Conservation (phyloP, 1,140 invertebrate species). For the Penaeus indicus region DNA sequence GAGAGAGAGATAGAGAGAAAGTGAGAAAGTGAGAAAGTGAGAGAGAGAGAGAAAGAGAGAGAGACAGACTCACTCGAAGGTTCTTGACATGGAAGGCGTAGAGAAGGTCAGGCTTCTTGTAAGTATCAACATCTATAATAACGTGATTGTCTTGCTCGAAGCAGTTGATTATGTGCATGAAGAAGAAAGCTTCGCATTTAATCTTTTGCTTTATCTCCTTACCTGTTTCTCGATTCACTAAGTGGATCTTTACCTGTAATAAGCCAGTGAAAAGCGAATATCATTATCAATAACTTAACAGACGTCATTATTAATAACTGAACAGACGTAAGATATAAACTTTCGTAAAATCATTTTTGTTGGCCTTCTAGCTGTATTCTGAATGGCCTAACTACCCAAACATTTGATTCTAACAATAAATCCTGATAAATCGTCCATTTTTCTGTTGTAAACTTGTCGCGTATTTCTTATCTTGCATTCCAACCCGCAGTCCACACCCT, state of each 20-base stretch:
- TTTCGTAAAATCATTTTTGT: too few relatives aligned
- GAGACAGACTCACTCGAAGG: slow-evolving; percentile 44
- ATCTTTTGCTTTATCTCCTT: slow-evolving; percentile 73
- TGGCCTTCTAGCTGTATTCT: too few relatives aligned
- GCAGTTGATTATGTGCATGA: slow-evolving; percentile 89
- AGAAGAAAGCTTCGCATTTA: slow-evolving; percentile 83
- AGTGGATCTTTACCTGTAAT: slow-evolving; percentile 62
- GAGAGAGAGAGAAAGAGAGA: not conserved
- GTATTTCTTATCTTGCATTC: not conserved
- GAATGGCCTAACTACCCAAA: too few relatives aligned
- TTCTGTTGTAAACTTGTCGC: not conserved
- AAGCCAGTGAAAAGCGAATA: not conserved
- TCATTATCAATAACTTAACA: too few relatives aligned
- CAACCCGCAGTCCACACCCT: too few relatives aligned
- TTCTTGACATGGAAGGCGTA: slow-evolving; percentile 71
- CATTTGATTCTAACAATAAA: too few relatives aligned
- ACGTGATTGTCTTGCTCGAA: slow-evolving; percentile 83
- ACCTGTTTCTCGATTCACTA: slow-evolving; percentile 79
- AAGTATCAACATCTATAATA: slow-evolving; percentile 84
- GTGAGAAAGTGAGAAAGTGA: not conserved
- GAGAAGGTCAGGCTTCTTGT: slow-evolving; percentile 83
- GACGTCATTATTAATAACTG: too few relatives aligned
- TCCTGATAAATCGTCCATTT: too few relatives aligned
- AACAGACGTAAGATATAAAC: too few relatives aligned
- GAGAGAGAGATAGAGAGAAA: too few relatives aligned